Base-by-base conservation (phyloP, 2,113 vertebrate species). In the Ctenomys sociabilis region DNA sequence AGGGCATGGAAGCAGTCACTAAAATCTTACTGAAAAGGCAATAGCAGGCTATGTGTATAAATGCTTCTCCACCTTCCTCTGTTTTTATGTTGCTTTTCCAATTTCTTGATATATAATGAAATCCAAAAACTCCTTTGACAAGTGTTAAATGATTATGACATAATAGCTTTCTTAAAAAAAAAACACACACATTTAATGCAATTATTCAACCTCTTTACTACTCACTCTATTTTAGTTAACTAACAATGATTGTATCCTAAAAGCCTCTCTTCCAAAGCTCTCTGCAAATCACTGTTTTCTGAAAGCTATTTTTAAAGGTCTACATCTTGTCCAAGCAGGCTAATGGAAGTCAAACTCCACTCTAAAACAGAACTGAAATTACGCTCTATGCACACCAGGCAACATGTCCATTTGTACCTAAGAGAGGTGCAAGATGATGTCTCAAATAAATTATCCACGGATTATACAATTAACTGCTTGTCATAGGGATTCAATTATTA, bases 381-480 rank as follows among this genome's bases (percentile, higher is more conserved):
- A 86, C 64, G 57, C 72, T 93, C 81, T 54, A 66, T 32, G 43
- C 52, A 88, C 43, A 90, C 90, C 35, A 43, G 95, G 77, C 9
- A 59, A 85, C 35, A 77, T 24, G 57, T 59, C 68, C 81, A 59
- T 85, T 90, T 94, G 24, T 5, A 90, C 3, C 64, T 85, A 97
- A 97, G 88, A 73, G 61, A 96, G 78, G 43, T 4, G 4, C 83
- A 17, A 66, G 52, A 96, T 59, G 64, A 95, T 83, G 59, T 32
- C 84, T 68, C 93, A 54, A 96, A 97, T 6, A 97, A 95, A 54
- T 1, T 10, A 80, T 52, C 52, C 84, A n/a, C 96, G 94, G 94
- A 95, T 95, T 96, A 94, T 54, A 75, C 86, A 97, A 91, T 93
- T 95, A 97, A 86, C 83, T 45, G 88, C 54, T 82, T 90, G 80